These are phyloP conservation scores for Phycodurus eques DNA, from an alignment of 2,113 vertebrate genomes.

Conservation along the genomic window DNA sequence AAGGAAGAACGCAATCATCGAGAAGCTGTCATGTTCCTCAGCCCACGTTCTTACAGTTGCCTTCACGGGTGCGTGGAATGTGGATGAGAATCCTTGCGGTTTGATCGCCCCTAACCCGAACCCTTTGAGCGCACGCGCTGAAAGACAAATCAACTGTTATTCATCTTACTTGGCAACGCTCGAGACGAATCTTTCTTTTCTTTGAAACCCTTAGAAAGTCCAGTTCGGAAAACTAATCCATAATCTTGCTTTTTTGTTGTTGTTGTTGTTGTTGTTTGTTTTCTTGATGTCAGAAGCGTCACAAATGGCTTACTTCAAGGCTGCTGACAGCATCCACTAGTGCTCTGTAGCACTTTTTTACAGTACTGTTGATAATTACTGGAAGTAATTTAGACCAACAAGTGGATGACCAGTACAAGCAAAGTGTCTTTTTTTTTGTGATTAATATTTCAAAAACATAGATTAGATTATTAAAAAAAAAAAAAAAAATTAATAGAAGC, in stretches of 20 bases:
- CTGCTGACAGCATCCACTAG: constrained; percentile 25
- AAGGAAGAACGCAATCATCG: not conserved
- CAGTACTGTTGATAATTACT: constrained; percentile 10
- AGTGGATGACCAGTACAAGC: too few species aligned
- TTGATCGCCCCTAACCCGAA: constrained; percentile 40
- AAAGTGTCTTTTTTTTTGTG: too few species aligned
- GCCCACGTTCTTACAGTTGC: constrained; percentile 27
- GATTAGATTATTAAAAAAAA: too few species aligned
- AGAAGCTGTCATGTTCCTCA: not conserved
- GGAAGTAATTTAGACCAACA: not conserved
- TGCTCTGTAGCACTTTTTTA: constrained; percentile 9
- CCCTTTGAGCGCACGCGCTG: constrained; percentile 36
- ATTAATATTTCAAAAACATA: too few species aligned
- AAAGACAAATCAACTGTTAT: constrained; percentile 51
- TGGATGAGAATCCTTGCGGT: constrained; percentile 53
- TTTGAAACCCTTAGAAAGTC: constrained; percentile 31
- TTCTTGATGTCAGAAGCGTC: constrained; percentile 18
- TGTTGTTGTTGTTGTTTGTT: constrained; percentile 12
- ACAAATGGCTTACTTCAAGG: constrained; percentile 30
- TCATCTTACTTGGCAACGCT: constrained; percentile 52
- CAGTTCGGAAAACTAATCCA: constrained; percentile 35
- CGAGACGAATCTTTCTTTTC: constrained; percentile 39
- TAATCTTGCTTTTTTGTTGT: constrained; percentile 29
- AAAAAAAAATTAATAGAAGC: too few species aligned
- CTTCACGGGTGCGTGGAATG: constrained; percentile 50